Percentiles rank a stretch among this genome's conserved stretches.
Conservation (phyloP, 2,888 invertebrate species). For the Meteorus colon region DNA sequence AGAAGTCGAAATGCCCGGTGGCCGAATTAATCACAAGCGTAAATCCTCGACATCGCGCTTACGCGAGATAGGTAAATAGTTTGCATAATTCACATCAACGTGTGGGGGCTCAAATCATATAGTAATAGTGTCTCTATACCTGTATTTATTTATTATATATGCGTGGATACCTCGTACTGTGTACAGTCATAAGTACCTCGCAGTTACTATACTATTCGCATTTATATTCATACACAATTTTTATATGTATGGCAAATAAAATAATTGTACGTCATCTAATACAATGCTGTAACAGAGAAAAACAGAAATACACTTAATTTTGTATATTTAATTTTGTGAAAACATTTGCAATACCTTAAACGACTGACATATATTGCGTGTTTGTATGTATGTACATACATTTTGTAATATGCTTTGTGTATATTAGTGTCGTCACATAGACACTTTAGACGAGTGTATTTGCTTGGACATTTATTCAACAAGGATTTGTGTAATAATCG, state of each 20-base stretch:
- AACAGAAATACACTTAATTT: not conserved
- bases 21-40: conserved; percentile 54
- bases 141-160: conserved; percentile 28
- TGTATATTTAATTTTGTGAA: conserved; percentile 11
- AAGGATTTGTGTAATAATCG: conserved; percentile 43
- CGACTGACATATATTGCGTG: not conserved
- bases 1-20: conserved; percentile 52
- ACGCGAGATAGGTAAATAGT: conserved; percentile 55
- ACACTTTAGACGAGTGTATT: conserved; percentile 1
- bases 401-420: conserved; percentile 4
- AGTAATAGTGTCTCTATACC: conserved; percentile 30
- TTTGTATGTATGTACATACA: not conserved
- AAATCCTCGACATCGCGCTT: conserved; percentile 52
- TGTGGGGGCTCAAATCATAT: conserved; percentile 49
- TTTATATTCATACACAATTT: not conserved
- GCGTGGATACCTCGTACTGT: not conserved
- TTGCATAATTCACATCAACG: conserved; percentile 57
- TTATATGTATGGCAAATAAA: not conserved
- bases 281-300: not conserved
- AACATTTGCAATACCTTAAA: not conserved
- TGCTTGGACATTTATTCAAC: conserved; percentile 36
- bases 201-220: conserved; percentile 8
- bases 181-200: conserved; percentile 45
- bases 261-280: not conserved
- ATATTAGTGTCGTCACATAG: not conserved